These are phyloP conservation scores for Acleris laterana DNA, from an alignment of 2,888 invertebrate species.

Conservation along the genomic window DNA sequence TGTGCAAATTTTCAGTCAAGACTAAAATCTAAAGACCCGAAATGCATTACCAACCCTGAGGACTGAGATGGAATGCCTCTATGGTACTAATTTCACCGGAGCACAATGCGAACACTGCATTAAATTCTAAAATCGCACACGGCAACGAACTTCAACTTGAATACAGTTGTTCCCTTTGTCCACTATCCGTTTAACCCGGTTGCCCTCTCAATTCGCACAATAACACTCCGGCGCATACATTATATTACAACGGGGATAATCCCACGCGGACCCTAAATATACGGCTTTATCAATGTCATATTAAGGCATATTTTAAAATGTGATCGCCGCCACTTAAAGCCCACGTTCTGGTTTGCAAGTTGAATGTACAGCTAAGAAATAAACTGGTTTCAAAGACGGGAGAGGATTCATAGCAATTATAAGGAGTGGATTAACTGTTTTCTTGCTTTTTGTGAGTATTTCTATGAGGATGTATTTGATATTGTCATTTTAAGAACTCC, in stretches of 20 bases:
- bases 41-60: no score
- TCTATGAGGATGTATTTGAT: conserved; percentile 2
- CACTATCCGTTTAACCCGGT: conserved; percentile 10
- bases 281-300: conserved; percentile 12
- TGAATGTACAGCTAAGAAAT: conserved; percentile 30
- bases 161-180: background rate
- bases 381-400: conserved; percentile 16
- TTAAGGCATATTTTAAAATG: conserved; percentile 14
- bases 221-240: conserved; percentile 11
- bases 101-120: no score
- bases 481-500: no score
- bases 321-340: background rate
- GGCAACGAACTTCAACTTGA: background rate
- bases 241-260: conserved; percentile 18
- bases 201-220: conserved; percentile 29
- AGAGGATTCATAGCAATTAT: conserved; percentile 12
- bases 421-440: conserved; percentile 13
- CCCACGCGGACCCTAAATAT: background rate
- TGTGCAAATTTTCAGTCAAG: no score
- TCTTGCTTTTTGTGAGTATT: background rate
- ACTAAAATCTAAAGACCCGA: no score
- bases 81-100: no score
- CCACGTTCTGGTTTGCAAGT: conserved; percentile 20
- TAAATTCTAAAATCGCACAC: no score
- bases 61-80: no score